phyloP scores from a whole-genome alignment of 2,888 invertebrate genomes.

The Pelosia muscerda region DNA sequence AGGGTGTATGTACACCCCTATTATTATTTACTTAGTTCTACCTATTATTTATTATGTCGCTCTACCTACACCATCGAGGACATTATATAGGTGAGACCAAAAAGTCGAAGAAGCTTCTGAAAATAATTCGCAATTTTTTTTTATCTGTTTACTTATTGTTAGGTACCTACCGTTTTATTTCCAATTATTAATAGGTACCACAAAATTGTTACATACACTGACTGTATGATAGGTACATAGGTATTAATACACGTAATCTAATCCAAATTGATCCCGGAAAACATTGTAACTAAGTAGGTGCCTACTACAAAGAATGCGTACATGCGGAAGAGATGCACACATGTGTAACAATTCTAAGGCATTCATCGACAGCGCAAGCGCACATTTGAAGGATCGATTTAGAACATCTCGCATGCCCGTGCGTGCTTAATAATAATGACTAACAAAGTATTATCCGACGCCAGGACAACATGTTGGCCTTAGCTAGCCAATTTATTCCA shows the following conservation, averaged over 20 bases:
- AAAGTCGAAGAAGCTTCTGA: background rate
- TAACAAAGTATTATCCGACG: conserved; percentile 49
- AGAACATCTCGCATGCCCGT: conserved; percentile 55
- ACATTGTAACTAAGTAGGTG: background rate
- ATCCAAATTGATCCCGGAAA: conserved; percentile 61
- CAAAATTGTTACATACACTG: too few species aligned
- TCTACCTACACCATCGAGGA: too few species aligned
- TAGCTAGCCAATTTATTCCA: conserved; percentile 68
- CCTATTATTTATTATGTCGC: too few species aligned
- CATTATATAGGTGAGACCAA: too few species aligned
- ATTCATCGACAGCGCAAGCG: conserved; percentile 49
- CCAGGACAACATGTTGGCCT: conserved; percentile 66
- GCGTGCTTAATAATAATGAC: conserved; percentile 35
- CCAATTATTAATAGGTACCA: background rate
- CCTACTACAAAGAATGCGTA: conserved; percentile 53
- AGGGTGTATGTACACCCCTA: too few species aligned
- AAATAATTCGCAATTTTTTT: background rate
- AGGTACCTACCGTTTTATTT: background rate
- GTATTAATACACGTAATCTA: background rate
- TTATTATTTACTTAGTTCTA: too few species aligned
- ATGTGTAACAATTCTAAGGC: conserved; percentile 46
- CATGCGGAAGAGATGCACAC: conserved; percentile 70
- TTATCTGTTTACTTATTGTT: background rate
- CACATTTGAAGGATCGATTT: conserved; percentile 55
- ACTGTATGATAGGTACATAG: background rate